These are phyloP conservation scores for Perca flavescens DNA, from an alignment of 2,113 vertebrate genomes.

Conservation along the genomic window DNA sequence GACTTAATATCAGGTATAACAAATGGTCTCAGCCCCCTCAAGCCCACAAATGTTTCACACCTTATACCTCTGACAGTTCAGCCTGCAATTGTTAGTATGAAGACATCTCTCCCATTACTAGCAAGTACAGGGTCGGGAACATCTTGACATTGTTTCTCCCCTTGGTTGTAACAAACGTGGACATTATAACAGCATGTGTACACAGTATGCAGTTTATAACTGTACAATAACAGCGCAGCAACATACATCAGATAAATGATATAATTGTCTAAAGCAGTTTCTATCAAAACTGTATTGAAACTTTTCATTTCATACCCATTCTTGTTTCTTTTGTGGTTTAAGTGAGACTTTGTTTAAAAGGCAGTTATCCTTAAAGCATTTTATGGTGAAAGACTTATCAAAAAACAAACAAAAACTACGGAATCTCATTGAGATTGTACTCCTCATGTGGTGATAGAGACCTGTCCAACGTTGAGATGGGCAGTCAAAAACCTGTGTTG, in stretches of 20 bases:
- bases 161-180: neutral
- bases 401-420: neutral
- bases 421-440: neutral
- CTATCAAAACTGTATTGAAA: neutral
- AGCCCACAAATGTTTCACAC: constrained; percentile 23
- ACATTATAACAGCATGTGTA: neutral
- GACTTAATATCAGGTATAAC: constrained; percentile 9
- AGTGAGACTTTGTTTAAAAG: neutral
- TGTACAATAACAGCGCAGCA: neutral
- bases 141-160: neutral
- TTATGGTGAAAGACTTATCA: neutral
- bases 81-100: constrained; percentile 2
- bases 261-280: neutral
- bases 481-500: no score
- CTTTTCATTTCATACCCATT: neutral
- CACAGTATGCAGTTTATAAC: neutral
- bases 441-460: no score
- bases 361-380: neutral
- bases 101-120: constrained; percentile 15
- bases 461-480: no score
- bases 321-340: neutral
- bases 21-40: constrained; percentile 4
- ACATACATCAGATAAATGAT: neutral
- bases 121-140: neutral
- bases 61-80: constrained; percentile 22